Evolutionary conservation across 2,797 vertebrate species (phyloP).

Genomic region (Sebastes wilsoni): DNA sequence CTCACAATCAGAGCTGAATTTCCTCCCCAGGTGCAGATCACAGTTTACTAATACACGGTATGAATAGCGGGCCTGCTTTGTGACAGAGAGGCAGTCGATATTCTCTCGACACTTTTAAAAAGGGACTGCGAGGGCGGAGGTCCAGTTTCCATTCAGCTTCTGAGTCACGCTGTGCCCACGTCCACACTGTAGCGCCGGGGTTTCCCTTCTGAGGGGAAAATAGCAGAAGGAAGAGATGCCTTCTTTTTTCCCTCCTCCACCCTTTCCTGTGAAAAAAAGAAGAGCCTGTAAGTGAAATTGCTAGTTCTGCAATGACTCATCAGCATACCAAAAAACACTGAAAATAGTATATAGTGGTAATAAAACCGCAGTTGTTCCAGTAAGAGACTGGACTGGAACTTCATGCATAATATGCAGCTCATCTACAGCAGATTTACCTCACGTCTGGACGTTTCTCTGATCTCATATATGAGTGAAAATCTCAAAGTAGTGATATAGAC

Average conservation of each 20-base stretch:
- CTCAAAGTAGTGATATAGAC: background rate
- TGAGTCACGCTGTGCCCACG: constrained; percentile 63
- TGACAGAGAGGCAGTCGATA: background rate
- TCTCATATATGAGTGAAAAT: background rate
- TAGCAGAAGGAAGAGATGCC: constrained; percentile 48
- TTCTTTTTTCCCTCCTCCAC: constrained; percentile 53
- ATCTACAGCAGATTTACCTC: background rate
- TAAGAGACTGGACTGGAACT: constrained; percentile 1
- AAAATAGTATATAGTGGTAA: background rate
- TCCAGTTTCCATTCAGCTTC: constrained; percentile 47
- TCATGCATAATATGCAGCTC: background rate
- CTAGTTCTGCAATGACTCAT: constrained; percentile 66
- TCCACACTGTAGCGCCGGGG: constrained; percentile 22
- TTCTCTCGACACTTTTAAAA: constrained; percentile 16
- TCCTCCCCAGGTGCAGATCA: constrained; percentile 37
- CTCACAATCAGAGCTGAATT: constrained; percentile 44
- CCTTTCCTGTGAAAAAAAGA: constrained; percentile 60
- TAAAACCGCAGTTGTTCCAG: constrained; percentile 1
- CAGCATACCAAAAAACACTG: background rate
- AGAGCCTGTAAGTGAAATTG: constrained; percentile 31
- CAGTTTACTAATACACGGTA: background rate
- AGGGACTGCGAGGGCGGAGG: constrained; percentile 51
- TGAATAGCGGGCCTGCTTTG: background rate
- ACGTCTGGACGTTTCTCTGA: background rate
- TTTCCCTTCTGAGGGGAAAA: constrained; percentile 55